Evolutionary conservation across 2,888 invertebrate genomes (phyloP).

Genomic region (Campoplex capitator): DNA sequence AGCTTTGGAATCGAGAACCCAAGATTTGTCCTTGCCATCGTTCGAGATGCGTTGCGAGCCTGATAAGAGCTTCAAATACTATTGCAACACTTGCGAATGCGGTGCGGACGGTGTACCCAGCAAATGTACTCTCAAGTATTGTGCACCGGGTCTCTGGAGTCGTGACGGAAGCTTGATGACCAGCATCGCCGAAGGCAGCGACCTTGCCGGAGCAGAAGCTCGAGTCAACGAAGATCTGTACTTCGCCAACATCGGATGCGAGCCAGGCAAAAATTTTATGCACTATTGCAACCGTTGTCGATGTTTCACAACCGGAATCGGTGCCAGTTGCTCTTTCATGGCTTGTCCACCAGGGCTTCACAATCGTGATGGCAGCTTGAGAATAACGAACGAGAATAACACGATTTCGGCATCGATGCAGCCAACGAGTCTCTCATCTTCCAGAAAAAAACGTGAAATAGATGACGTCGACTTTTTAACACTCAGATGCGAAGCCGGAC

Average conservation of each 20-base stretch:
- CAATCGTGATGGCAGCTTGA: conserved; percentile 54
- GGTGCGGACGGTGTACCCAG: conserved; percentile 82
- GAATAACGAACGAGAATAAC: too few relatives aligned
- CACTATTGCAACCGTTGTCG: conserved; percentile 85
- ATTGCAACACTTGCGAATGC: conserved; percentile 87
- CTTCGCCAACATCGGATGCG: conserved; percentile 34
- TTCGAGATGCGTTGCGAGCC: conserved; percentile 52
- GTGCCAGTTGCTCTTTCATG: conserved; percentile 61
- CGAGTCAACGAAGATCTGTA: not conserved
- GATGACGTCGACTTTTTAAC: too few relatives aligned
- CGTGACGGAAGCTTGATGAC: conserved; percentile 61
- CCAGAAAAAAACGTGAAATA: too few relatives aligned
- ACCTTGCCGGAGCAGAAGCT: too few relatives aligned
- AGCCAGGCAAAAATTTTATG: conserved; percentile 78
- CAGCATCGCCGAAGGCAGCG: too few relatives aligned
- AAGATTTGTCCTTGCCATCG: not conserved
- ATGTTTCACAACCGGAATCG: conserved; percentile 85
- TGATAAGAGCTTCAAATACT: conserved; percentile 76
- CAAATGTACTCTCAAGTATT: conserved; percentile 69
- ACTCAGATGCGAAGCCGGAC: too few relatives aligned
- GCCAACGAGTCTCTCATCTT: too few relatives aligned
- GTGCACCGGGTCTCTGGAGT: conserved; percentile 68
- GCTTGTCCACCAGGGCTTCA: conserved; percentile 57
- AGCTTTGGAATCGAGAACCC: not conserved
- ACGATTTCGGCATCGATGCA: too few relatives aligned